These are phyloP conservation scores for Ylistrum balloti DNA, from an alignment of 1,140 invertebrate species.

Conservation along the genomic window DNA sequence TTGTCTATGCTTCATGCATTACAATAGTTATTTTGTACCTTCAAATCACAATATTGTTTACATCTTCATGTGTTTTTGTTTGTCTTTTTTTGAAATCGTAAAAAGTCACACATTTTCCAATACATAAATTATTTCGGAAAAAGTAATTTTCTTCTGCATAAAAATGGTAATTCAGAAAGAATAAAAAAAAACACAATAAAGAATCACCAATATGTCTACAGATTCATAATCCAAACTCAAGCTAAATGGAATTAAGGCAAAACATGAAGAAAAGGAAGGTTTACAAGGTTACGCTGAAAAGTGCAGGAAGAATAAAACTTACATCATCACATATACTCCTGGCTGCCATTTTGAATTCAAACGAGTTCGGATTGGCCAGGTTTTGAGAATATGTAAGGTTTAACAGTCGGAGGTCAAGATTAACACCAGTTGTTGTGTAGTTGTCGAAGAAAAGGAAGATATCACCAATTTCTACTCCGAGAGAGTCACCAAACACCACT, in stretches of 20 bases:
- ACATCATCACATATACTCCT: constrained; percentile 56
- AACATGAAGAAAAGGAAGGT: too few species aligned
- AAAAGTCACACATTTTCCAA: too few species aligned
- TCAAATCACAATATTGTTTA: too few species aligned
- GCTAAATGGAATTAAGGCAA: not conserved
- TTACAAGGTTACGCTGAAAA: too few species aligned
- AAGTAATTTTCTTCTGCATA: too few species aligned
- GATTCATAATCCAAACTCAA: too few species aligned
- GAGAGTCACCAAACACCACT: constrained; percentile 46
- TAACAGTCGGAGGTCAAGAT: constrained; percentile 53
- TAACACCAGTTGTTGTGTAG: constrained; percentile 51
- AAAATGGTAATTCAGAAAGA: too few species aligned
- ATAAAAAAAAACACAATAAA: not conserved
- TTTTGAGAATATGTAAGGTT: constrained; percentile 58
- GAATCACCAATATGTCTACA: not conserved
- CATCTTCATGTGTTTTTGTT: too few species aligned
- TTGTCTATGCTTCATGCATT: too few species aligned
- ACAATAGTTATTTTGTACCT: too few species aligned
- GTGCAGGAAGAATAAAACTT: constrained; percentile 46
- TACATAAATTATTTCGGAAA: too few species aligned
- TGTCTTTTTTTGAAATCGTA: too few species aligned
- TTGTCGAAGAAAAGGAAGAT: constrained; percentile 55
- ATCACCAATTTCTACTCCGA: constrained; percentile 55
- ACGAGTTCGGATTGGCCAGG: constrained; percentile 56
- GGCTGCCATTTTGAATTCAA: constrained; percentile 39